Evolutionary conservation across 2,888 invertebrate species (phyloP).

Genomic region (Hipparchia sbordonii): DNA sequence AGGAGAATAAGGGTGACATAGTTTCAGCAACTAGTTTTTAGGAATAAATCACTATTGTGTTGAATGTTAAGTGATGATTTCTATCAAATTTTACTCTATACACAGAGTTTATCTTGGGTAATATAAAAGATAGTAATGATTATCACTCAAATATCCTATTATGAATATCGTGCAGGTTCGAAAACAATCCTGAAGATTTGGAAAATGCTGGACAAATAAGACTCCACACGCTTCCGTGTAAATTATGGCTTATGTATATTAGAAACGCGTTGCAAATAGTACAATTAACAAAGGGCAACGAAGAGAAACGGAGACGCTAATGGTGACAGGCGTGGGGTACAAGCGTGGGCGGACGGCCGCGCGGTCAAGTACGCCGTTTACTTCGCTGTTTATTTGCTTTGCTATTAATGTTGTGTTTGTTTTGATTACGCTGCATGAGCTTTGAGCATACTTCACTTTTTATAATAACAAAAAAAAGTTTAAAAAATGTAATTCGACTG

Average conservation of each 20-base stretch:
- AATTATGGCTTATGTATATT: background rate
- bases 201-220: background rate
- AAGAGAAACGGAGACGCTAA: conserved; percentile 48
- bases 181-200: no score
- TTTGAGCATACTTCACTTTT: background rate
- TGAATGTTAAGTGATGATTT: background rate
- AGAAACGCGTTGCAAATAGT: conserved; percentile 44
- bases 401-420: conserved; percentile 18
- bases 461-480: no score
- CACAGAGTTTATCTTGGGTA: no score
- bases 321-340: conserved; percentile 47
- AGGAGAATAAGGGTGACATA: conserved; percentile 1
- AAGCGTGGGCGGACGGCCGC: conserved; percentile 48
- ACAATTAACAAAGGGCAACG: conserved; percentile 51
- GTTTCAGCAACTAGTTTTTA: no score
- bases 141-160: no score
- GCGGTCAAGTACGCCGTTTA: conserved; percentile 49
- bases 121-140: no score
- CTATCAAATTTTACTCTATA: no score
- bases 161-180: no score
- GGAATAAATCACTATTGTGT: no score
- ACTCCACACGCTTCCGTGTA: background rate
- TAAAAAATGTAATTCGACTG: no score
- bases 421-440: conserved; percentile 15
- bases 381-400: conserved; percentile 32